Evolutionary conservation across 2,797 vertebrate genomes (phyloP).

Genomic region (Craterocephalus amniculus): DNA sequence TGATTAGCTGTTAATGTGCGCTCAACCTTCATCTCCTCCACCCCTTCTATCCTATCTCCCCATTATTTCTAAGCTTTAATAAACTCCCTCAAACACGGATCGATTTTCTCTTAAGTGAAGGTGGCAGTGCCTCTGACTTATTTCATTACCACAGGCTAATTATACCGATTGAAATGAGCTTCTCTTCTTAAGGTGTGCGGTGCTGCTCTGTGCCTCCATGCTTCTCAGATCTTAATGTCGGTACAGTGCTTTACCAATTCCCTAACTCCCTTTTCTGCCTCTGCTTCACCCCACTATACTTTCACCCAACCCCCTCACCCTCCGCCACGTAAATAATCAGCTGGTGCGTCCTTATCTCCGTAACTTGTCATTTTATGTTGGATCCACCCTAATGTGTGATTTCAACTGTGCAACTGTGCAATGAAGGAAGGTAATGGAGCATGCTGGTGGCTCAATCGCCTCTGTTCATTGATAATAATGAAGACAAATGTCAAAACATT

Average conservation of each 20-base stretch:
- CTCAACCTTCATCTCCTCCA: slow-evolving; percentile 57
- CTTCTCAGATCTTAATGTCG: slow-evolving; percentile 68
- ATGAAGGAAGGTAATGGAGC: slow-evolving; percentile 86
- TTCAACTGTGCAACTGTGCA: slow-evolving; percentile 85
- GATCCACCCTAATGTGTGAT: slow-evolving; percentile 85
- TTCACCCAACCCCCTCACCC: slow-evolving; percentile 42
- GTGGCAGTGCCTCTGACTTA: slow-evolving; percentile 86
- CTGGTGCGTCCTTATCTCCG: slow-evolving; percentile 70
- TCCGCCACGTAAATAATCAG: slow-evolving; percentile 78
- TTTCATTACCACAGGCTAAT: slow-evolving; percentile 88
- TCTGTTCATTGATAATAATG: slow-evolving; percentile 88
- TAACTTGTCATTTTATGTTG: slow-evolving; percentile 84
- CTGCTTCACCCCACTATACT: slow-evolving; percentile 41
- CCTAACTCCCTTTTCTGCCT: slow-evolving; percentile 53
- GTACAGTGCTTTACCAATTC: slow-evolving; percentile 68
- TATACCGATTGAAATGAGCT: slow-evolving; percentile 87
- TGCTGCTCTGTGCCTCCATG: slow-evolving; percentile 55
- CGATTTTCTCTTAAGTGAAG: slow-evolving; percentile 87
- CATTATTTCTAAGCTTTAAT: slow-evolving; percentile 85
- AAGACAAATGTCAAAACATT: slow-evolving; percentile 89
- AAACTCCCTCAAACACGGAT: slow-evolving; percentile 86
- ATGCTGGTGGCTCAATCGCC: slow-evolving; percentile 85
- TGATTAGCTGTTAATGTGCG: slow-evolving; percentile 82
- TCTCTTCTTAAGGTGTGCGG: slow-evolving; percentile 82
- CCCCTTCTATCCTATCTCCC: slow-evolving; percentile 65